phyloP scores from a whole-genome alignment of 2,888 invertebrate genomes.

The Phalangium opilio region DNA sequence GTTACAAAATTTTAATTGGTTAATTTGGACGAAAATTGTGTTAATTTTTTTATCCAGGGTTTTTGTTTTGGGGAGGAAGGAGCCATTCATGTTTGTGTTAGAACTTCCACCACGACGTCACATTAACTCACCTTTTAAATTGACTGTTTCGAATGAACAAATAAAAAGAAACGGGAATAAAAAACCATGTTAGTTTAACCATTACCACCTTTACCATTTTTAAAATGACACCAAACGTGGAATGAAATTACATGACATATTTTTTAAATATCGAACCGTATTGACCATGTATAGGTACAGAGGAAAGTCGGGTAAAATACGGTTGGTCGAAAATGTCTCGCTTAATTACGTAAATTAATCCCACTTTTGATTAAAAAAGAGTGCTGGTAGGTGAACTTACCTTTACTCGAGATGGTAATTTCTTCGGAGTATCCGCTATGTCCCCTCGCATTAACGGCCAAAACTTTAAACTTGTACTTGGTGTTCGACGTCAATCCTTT shows the following conservation, averaged over 20 bases:
- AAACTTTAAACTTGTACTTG: conserved; percentile 66
- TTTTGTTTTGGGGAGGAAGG: background rate
- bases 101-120: no score
- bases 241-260: no score
- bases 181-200: no score
- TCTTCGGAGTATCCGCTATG: conserved; percentile 75
- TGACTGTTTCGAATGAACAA: conserved; percentile 14
- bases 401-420: conserved; percentile 61
- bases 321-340: no score
- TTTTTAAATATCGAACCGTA: no score
- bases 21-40: background rate
- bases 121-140: conserved; percentile 16
- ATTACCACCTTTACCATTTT: no score
- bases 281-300: no score
- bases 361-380: no score
- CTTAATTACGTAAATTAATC: no score
- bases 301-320: no score
- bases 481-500: conserved; percentile 62
- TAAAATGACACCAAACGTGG: no score
- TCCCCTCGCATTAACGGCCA: conserved; percentile 35
- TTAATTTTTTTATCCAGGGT: background rate
- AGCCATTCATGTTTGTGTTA: background rate
- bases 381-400: conserved; percentile 41
- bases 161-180: conserved; percentile 12
- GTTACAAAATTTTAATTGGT: background rate